phyloP scores from a whole-genome alignment of 2,888 invertebrate species.

The Lasius platythorax region DNA sequence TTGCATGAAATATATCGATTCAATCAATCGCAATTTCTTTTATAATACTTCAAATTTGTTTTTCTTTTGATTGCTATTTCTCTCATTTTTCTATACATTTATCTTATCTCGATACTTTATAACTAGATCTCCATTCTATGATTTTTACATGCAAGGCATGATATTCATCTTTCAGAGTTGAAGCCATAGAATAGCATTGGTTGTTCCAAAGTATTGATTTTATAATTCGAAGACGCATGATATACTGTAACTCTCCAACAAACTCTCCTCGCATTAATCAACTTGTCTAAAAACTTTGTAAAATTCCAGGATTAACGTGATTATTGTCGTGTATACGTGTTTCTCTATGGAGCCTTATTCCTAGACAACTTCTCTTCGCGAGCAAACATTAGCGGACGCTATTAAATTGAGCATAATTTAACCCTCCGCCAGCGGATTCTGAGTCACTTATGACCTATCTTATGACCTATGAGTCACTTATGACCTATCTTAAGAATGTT shows the following conservation, averaged over 20 bases:
- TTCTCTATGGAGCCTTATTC: neutral
- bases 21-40: neutral
- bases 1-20: neutral
- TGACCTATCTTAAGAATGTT: neutral
- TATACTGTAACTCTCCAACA: neutral
- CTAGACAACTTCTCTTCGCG: neutral
- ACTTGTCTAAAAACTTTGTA: neutral
- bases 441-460: neutral
- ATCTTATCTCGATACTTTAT: neutral
- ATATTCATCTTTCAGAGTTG: neutral
- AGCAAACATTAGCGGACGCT: neutral
- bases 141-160: neutral
- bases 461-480: neutral
- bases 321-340: conserved; percentile 16
- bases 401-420: conserved; percentile 61
- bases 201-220: neutral
- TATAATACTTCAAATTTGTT: conserved; percentile 5
- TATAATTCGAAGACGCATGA: neutral
- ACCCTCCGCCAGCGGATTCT: neutral
- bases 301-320: neutral
- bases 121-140: neutral
- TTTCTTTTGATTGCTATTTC: neutral
- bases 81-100: neutral
- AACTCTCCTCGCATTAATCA: neutral
- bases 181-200: neutral